Evolutionary conservation across 1,140 invertebrate genomes (phyloP), one percentile per base, ranked within the genome.

Genomic region (Drosophila parvula): DNA sequence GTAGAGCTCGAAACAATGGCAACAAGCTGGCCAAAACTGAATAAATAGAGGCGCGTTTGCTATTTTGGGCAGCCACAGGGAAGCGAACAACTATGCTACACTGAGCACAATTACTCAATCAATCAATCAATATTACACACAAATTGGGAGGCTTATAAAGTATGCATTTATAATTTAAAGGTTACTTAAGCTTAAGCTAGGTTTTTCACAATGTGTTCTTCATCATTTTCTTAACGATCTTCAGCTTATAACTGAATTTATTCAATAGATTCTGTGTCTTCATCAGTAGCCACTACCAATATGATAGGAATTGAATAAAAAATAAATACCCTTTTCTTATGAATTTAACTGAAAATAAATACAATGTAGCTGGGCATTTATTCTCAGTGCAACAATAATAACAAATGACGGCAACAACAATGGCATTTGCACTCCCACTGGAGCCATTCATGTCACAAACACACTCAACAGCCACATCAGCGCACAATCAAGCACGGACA

Each of bases 11-110:
- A 44, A 85, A 74, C 81, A 80, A 75, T 58, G 51, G 43, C 45
- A 44, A 74, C 56, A 77, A 75, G 32, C 62, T 64, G 69, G 43
- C 51, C 44, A 41, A 69, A 50, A 79, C 74, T 78, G 71, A 78
- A 85, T 84, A 74, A 81, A 81, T 70, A 78, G 74, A 78, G 57
- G 40, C 60, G 65, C 74, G 62, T 71, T 73, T 81, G 74, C 51
- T 58, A 73, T 78, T 81, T 77, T 81, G 38, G 78, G 69, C 62
- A 81, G 69, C 78, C 74, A 64, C 63, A 74, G 53, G 4, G 16
- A 32, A 57, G 6, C 16, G 50, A 22, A 22, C 30, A 53, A 11
- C 16, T 18, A 51, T 12, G 9, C 11, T 5, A 11, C 28, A 43
- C n/a, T 8, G 14, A 34, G 18, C 30, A 30, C 11, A 5, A 12